Evolutionary conservation across 2,113 vertebrate species (phyloP).

Genomic region (Ochotona princeps): DNA sequence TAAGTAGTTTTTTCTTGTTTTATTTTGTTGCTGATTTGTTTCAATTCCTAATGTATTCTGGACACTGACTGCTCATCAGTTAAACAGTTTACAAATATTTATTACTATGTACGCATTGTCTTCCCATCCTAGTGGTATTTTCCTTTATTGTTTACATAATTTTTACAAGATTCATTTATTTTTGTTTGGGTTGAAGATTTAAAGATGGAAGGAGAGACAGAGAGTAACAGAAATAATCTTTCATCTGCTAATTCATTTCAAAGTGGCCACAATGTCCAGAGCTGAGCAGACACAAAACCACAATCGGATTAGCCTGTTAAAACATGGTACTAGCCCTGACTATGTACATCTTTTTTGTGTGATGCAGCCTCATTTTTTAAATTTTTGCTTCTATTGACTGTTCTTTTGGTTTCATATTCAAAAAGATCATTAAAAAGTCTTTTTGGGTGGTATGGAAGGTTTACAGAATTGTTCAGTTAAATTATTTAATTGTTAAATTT

Average conservation of each 20-base stretch:
- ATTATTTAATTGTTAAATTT: background rate
- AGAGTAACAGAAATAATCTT: too few relatives aligned
- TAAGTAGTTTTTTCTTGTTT: background rate
- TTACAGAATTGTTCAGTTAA: too few relatives aligned
- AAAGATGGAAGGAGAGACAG: too few relatives aligned
- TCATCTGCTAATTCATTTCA: too few relatives aligned
- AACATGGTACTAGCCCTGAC: too few relatives aligned
- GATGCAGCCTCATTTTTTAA: background rate
- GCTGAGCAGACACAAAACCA: too few relatives aligned
- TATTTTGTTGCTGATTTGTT: background rate
- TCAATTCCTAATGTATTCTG: background rate
- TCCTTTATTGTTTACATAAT: background rate
- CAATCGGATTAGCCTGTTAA: too few relatives aligned
- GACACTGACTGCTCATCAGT: background rate
- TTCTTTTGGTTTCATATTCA: background rate
- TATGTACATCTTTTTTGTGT: background rate
- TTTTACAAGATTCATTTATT: background rate
- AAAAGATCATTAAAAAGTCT: background rate
- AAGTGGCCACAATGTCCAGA: too few relatives aligned
- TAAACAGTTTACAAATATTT: background rate
- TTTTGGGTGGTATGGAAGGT: too few relatives aligned
- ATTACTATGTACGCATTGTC: background rate
- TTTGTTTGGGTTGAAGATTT: too few relatives aligned
- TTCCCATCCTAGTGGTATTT: background rate
- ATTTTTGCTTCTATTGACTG: background rate